A percentile compares a stretch with the other conserved stretches of the same genome.
Conservation (phyloP, 2,113 vertebrate genomes). For the Ptilonorhynchus violaceus region DNA sequence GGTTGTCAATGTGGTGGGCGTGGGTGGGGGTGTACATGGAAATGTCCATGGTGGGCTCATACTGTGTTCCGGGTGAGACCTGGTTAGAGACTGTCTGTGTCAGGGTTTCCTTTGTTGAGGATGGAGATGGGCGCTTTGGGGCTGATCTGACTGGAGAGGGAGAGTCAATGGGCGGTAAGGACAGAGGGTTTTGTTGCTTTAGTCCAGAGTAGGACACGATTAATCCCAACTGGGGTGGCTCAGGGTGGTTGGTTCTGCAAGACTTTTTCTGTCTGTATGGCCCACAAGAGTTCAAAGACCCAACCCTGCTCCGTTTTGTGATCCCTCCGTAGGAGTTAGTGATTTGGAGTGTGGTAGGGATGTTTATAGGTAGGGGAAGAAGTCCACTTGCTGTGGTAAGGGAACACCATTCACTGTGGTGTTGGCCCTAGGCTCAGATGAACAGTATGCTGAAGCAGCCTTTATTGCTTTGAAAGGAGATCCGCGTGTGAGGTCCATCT, state of each 20-base stretch:
- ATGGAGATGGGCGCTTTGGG: background rate
- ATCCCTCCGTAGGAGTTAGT: background rate
- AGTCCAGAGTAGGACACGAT: background rate
- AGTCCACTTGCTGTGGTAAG: background rate
- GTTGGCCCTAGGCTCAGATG: background rate
- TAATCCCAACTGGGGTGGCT: background rate
- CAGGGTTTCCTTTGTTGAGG: background rate
- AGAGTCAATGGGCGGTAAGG: background rate
- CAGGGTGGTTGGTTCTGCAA: background rate
- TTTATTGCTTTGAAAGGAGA: background rate
- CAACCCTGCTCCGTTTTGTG: background rate
- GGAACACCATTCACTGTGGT: background rate
- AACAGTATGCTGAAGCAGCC: background rate
- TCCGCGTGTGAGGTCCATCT: background rate
- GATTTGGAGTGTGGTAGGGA: background rate
- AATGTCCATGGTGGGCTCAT: background rate
- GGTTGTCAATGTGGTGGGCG: background rate
- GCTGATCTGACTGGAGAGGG: background rate
- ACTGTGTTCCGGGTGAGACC: background rate
- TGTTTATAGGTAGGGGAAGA: background rate
- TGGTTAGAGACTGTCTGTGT: background rate
- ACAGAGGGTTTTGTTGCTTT: background rate
- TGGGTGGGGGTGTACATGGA: fast-evolving
- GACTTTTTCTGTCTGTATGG: background rate
- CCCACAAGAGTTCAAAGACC: background rate